Evolutionary conservation across 2,113 vertebrate genomes (phyloP), one percentile per base, ranked within the genome.

Genomic region (Halcyon malimbica): DNA sequence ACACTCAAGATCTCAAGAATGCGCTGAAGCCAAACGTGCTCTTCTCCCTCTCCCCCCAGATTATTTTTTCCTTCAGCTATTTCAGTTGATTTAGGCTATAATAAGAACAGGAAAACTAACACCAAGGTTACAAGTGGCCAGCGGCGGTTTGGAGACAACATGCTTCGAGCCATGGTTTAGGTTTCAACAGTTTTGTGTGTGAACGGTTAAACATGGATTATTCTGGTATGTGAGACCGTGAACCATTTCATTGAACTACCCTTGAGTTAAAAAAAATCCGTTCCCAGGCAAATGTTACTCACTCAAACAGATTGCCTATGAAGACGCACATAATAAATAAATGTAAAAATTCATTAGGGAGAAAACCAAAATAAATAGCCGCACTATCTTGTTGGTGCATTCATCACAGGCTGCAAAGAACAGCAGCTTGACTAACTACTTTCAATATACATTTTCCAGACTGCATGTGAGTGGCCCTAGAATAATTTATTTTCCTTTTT

Each of bases 51-150:
- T 3, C 2, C 31, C 57, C 79, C 10, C 1, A 60, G 59, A 57
- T 57, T 94, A 83, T 86, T 92, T 92, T 87, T 67, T 63, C 83
- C 69, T 75, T 70, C 4, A 5, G 84, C 64, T 94, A 95, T 94
- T 96, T 91, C 44, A 62, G 91, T 74, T 81, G 91, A 83, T 81
- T 67, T 60, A 63, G 50, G 77, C 89, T 96, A 95, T 93, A 97
- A 95, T 94, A 95, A 96, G 96, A 92, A 69, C 80, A 69, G 71
- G 35, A 83, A 69, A 96, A 75, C 59, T 28, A 91, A 97, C n/a
- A 88, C 85, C 85, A 53, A 90, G 91, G 86, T 57, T 80, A 70
- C 48, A 86, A 90, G 76, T 37, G 59, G 68, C 51, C 4, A 0
- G 86, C 68, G 10, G 17, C 10, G 3, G 35, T 85, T 44, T 83